These are phyloP conservation scores for Coluber constrictor DNA, from an alignment of 2,797 vertebrate genomes.

Conservation along the genomic window DNA sequence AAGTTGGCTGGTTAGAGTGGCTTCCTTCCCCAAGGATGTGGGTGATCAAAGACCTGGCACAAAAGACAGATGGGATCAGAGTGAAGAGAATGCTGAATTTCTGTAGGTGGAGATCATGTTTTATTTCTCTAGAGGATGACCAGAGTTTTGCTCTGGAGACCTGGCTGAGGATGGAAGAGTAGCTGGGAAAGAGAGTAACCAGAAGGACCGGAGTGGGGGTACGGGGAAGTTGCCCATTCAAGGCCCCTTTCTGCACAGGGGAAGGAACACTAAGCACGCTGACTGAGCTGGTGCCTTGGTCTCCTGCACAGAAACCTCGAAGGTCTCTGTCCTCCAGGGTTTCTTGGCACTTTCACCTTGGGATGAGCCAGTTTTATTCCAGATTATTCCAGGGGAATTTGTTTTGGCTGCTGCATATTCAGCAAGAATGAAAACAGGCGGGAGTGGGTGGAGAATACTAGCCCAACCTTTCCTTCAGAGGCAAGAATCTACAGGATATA, in stretches of 20 bases:
- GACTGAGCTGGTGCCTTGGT: background rate
- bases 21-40: background rate
- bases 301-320: background rate
- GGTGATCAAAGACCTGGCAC: background rate
- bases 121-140: background rate
- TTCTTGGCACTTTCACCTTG: background rate
- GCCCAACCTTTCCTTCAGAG: background rate
- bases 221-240: too few species aligned
- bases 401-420: background rate
- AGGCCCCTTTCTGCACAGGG: background rate
- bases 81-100: background rate
- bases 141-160: background rate
- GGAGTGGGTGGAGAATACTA: background rate
- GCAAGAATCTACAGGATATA: background rate
- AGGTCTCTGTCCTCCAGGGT: too few species aligned
- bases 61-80: background rate
- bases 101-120: background rate
- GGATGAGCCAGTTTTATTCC: background rate
- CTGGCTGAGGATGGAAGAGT: too few species aligned
- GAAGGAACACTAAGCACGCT: background rate
- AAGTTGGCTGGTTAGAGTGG: background rate
- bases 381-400: background rate
- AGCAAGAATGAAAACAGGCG: background rate
- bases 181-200: background rate
- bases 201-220: background rate